Conservation (phyloP, 2,113 vertebrate genomes). For the Gracilinanus agilis region DNA sequence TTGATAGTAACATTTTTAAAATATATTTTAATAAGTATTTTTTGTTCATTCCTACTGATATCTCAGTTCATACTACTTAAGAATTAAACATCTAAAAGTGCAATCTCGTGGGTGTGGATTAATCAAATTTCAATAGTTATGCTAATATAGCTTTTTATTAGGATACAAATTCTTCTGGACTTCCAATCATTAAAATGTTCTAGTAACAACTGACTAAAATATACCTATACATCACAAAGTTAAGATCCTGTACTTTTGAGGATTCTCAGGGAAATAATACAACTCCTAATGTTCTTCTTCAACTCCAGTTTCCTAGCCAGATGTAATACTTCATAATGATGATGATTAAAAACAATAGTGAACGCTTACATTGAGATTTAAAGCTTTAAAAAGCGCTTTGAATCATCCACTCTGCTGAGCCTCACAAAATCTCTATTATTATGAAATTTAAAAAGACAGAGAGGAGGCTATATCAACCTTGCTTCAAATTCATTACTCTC, state of each 20-base stretch:
- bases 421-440: neutral
- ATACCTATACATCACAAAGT: neutral
- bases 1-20: constrained; percentile 47
- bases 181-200: neutral
- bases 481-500: neutral
- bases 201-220: neutral
- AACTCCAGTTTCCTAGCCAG: neutral
- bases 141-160: constrained; percentile 23
- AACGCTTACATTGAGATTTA: neutral
- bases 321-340: neutral
- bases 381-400: neutral
- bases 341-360: neutral
- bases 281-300: neutral
- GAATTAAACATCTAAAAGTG: constrained; percentile 36
- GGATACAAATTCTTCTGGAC: constrained; percentile 32
- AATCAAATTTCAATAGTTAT: constrained; percentile 26
- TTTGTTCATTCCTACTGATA: constrained; percentile 48
- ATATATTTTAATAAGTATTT: constrained; percentile 48
- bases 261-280: neutral
- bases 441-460: neutral
- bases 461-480: neutral
- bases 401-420: neutral
- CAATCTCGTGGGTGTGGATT: neutral
- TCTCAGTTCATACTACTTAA: constrained; percentile 55
- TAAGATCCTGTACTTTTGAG: neutral